Evolutionary conservation across 2,888 invertebrate species (phyloP).

Genomic region (Ypsolopha scabrella): DNA sequence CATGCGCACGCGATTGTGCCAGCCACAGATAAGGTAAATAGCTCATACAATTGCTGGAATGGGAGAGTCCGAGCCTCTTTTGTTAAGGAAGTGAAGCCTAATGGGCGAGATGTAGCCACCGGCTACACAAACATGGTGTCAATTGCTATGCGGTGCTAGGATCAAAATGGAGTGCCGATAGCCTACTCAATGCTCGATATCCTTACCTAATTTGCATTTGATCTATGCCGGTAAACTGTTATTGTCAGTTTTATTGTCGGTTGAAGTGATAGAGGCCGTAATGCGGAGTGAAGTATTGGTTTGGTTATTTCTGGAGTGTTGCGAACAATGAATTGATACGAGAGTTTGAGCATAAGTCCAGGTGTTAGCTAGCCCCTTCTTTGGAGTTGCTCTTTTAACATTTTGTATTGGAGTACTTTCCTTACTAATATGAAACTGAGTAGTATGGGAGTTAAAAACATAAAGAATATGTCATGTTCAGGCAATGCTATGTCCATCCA

Average conservation of each 20-base stretch:
- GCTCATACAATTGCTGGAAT: constrained; percentile 68
- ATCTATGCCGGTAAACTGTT: constrained; percentile 35
- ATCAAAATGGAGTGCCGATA: constrained; percentile 28
- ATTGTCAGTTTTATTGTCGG: constrained; percentile 10
- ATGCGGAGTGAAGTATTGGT: not conserved
- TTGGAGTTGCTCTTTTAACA: too few relatives aligned
- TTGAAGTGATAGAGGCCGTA: not conserved
- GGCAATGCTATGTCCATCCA: too few relatives aligned
- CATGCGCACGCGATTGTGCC: constrained; percentile 51
- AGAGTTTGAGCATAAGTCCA: too few relatives aligned
- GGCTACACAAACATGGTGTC: constrained; percentile 62
- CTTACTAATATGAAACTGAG: too few relatives aligned
- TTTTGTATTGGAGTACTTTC: too few relatives aligned
- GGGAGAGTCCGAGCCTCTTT: constrained; percentile 56
- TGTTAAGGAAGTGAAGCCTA: constrained; percentile 63
- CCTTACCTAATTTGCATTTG: constrained; percentile 36
- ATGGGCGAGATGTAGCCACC: constrained; percentile 50
- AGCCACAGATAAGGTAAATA: constrained; percentile 67
- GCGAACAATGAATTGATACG: too few relatives aligned
- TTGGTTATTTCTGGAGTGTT: not conserved
- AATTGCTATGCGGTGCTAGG: constrained; percentile 31
- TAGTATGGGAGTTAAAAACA: too few relatives aligned
- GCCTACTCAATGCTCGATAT: constrained; percentile 27
- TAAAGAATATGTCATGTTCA: too few relatives aligned
- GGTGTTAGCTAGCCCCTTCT: too few relatives aligned